Conservation (phyloP, 2,797 vertebrate genomes). For the Taeniopygia guttata region DNA sequence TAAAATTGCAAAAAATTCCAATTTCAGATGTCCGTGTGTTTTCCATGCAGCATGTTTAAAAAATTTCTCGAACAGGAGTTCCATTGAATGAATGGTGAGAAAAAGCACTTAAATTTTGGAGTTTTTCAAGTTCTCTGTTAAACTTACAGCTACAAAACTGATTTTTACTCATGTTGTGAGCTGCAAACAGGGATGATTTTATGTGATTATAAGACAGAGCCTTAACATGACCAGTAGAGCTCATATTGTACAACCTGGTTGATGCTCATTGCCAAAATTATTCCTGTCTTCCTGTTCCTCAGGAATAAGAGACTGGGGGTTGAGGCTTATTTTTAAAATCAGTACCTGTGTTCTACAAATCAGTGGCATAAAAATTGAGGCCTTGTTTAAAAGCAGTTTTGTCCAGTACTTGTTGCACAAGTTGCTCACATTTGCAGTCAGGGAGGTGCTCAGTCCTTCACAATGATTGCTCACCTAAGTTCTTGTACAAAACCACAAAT, state of each 20-base stretch:
- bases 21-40: neutral
- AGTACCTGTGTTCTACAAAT: neutral
- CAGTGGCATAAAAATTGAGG: neutral
- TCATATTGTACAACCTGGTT: neutral
- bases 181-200: neutral
- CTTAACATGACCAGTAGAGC: neutral
- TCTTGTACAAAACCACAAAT: neutral
- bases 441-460: neutral
- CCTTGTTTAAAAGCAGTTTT: neutral
- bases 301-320: neutral
- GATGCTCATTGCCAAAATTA: neutral
- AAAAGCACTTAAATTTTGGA: neutral
- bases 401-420: neutral
- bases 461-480: neutral
- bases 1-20: neutral
- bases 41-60: neutral
- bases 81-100: neutral
- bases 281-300: neutral
- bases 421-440: neutral
- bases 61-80: neutral
- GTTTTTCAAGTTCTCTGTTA: neutral
- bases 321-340: neutral
- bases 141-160: neutral
- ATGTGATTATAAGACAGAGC: neutral
- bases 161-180: neutral